Conservation (phyloP, 2,113 vertebrate species). For the Eclectus roratus region DNA sequence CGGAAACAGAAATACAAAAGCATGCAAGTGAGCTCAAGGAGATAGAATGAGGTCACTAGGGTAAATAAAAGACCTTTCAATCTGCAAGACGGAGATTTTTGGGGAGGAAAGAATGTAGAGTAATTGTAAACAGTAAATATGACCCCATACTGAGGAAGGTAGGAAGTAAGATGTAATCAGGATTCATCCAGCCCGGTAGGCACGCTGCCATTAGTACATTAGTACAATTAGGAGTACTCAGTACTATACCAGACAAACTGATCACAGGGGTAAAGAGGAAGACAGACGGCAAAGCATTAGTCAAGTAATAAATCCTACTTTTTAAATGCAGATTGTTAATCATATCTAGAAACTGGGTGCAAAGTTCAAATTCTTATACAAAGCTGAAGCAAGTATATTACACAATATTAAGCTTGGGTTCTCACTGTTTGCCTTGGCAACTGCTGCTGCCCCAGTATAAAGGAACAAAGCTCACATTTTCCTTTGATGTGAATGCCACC, state of each 20-base stretch:
- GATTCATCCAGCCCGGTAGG: neutral
- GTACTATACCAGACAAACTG: neutral
- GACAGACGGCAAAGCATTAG: neutral
- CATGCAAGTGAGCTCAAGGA: neutral
- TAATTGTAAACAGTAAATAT: neutral
- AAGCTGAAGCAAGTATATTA: neutral
- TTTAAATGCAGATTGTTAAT: neutral
- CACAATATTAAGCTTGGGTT: neutral
- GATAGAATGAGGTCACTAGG: neutral
- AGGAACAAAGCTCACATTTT: neutral
- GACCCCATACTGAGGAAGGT: fast-evolving
- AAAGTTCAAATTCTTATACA: neutral
- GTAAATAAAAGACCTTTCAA: neutral
- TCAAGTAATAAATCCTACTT: neutral
- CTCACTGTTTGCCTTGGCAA: constrained; percentile 16
- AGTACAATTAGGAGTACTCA: neutral
- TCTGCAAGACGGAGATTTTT: neutral
- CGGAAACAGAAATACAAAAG: neutral
- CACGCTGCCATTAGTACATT: neutral
- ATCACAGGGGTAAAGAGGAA: neutral
- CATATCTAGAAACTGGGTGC: neutral
- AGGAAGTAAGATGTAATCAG: neutral
- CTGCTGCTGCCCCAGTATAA: neutral
- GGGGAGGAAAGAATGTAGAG: neutral
- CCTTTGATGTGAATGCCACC: constrained; percentile 4